Conservation (phyloP, 2,797 vertebrate species). For the Euphonia xanthogaster region DNA sequence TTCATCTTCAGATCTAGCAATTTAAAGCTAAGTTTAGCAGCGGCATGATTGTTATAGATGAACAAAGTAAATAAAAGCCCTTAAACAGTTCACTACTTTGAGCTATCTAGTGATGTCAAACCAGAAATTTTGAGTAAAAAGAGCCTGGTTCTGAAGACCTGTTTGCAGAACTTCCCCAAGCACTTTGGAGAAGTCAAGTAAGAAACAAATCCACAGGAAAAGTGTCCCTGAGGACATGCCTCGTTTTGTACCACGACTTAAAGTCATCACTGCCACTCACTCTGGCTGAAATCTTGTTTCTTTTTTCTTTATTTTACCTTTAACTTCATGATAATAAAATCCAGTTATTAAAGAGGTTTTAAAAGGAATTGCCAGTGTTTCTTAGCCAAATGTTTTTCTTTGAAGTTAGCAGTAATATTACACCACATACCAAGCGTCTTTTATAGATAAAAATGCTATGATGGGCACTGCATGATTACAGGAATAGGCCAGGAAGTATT, state of each 20-base stretch:
- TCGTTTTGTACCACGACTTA: background rate
- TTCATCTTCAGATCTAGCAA: background rate
- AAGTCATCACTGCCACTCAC: background rate
- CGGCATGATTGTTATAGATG: background rate
- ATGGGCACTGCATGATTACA: background rate
- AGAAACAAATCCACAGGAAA: background rate
- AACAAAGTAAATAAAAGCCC: background rate
- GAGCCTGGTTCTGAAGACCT: background rate
- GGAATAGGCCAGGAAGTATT: background rate
- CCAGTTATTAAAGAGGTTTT: background rate
- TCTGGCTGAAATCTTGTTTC: background rate
- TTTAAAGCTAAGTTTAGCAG: background rate
- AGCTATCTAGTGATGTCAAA: background rate
- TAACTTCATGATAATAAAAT: background rate
- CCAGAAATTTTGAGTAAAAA: background rate
- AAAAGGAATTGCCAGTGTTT: background rate
- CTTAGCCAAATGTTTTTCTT: background rate
- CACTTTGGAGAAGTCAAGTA: background rate
- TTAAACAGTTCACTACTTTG: background rate
- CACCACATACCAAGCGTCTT: background rate
- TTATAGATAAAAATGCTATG: background rate
- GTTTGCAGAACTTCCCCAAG: background rate
- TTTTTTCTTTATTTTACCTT: background rate
- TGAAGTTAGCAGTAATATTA: background rate
- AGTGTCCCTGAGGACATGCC: rapidly evolving